Evolutionary conservation across 2,888 invertebrate species (phyloP).

Genomic region (Oscheius sp.): DNA sequence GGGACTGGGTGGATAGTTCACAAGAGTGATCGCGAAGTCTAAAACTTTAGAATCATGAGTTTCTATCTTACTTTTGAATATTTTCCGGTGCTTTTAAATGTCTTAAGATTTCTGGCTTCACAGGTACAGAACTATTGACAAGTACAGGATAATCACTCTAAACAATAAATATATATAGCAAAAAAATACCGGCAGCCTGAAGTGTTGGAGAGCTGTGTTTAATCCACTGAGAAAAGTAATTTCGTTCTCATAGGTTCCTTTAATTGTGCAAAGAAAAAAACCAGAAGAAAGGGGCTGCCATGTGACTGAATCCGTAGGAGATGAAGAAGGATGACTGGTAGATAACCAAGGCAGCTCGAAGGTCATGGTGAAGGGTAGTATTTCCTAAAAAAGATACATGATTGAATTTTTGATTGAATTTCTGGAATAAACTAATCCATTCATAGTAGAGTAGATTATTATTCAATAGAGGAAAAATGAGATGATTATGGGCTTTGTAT

Average conservation of each 20-base stretch:
- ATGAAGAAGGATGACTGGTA: not conserved
- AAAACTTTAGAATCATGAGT: slow-evolving; percentile 3
- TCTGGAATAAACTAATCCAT: not conserved
- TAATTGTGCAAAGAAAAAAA: slow-evolving; percentile 18
- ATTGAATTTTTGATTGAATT: not conserved
- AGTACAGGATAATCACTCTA: slow-evolving; percentile 37
- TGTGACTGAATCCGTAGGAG: not conserved
- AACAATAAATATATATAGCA: not conserved
- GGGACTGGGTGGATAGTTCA: slow-evolving; percentile 30
- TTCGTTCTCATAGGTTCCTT: slow-evolving; percentile 30
- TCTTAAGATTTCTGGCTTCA: slow-evolving; percentile 30
- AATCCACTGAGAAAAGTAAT: slow-evolving; percentile 10
- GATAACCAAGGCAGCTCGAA: slow-evolving; percentile 43
- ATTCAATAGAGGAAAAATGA: too few relatives aligned
- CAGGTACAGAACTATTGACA: slow-evolving; percentile 30
- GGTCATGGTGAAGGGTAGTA: slow-evolving; percentile 38
- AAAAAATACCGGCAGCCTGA: slow-evolving; percentile 17
- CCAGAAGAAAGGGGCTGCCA: not conserved
- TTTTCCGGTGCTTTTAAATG: slow-evolving; percentile 30
- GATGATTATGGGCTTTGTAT: too few relatives aligned
- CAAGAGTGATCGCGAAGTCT: slow-evolving; percentile 36
- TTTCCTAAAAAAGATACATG: slow-evolving; percentile 34
- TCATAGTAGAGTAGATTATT: too few relatives aligned
- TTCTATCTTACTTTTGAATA: slow-evolving; percentile 11
- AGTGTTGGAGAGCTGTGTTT: slow-evolving; percentile 6